Percentiles rank a stretch among this genome's conserved stretches.
Evolutionary conservation across 2,797 vertebrate species (phyloP).

Genomic region (Anguilla pacifica): DNA sequence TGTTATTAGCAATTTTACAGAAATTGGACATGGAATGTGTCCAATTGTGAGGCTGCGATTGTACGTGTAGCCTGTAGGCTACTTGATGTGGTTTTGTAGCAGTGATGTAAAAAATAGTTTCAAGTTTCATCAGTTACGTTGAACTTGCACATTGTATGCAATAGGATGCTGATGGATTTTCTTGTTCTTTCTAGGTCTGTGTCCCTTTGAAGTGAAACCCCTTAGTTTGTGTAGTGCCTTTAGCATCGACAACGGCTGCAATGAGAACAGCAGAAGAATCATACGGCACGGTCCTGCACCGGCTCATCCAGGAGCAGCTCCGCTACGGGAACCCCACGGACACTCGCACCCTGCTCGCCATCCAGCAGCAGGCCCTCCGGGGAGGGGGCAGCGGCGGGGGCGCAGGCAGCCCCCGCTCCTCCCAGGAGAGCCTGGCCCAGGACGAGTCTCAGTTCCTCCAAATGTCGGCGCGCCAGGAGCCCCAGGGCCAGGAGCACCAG

Average conservation of each 20-base stretch:
- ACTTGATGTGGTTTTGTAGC: background rate
- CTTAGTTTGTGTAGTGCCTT: background rate
- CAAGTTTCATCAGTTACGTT: background rate
- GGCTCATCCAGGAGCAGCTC: constrained; percentile 96
- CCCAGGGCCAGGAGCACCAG: constrained; percentile 96
- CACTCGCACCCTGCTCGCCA: constrained; percentile 89
- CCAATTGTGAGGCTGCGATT: background rate
- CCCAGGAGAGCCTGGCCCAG: constrained; percentile 85
- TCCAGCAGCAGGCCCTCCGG: constrained; percentile 67
- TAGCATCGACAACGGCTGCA: constrained; percentile 50
- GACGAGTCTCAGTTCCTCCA: constrained; percentile 88
- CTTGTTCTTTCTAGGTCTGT: background rate
- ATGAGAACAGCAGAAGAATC: constrained; percentile 96
- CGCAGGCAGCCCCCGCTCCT: constrained; percentile 48
- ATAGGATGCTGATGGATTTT: background rate
- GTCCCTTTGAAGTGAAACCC: background rate
- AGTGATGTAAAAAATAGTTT: background rate
- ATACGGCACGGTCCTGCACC: constrained; percentile 92
- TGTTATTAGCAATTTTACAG: background rate
- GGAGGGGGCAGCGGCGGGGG: constrained; percentile 51
- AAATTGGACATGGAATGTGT: background rate
- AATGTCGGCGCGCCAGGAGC: constrained; percentile 89
- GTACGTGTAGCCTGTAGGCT: background rate
- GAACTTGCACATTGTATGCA: background rate
- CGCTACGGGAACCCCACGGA: constrained; percentile 92